A percentile compares a stretch with the other conserved stretches of the same genome.
Evolutionary conservation across 2,797 vertebrate genomes (phyloP).

Genomic region (Enteromius argenteus): DNA sequence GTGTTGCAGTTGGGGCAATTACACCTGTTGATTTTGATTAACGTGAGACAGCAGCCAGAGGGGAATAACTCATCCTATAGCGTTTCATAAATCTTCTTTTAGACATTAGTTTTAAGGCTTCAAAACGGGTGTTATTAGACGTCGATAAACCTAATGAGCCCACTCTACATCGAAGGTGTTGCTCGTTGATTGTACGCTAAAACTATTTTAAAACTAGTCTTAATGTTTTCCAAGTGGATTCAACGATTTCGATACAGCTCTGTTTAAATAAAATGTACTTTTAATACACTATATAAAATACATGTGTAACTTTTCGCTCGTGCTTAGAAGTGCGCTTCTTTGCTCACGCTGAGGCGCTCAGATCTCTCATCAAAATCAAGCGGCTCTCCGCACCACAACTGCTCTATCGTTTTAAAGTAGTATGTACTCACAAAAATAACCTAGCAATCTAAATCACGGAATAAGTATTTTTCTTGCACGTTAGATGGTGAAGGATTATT

Average conservation of each 20-base stretch:
- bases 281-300: background rate
- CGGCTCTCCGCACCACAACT: background rate
- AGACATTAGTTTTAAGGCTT: background rate
- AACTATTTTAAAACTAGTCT: background rate
- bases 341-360: background rate
- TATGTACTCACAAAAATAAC: background rate
- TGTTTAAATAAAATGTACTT: background rate
- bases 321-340: slow-evolving; percentile 21
- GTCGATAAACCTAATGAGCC: background rate
- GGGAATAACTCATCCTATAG: background rate
- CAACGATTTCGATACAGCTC: background rate
- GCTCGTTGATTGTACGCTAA: background rate
- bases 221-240: background rate
- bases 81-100: slow-evolving; percentile 2
- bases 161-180: background rate
- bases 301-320: background rate
- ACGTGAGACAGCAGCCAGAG: background rate
- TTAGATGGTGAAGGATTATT: background rate
- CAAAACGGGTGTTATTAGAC: background rate
- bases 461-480: background rate
- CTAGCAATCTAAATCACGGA: background rate
- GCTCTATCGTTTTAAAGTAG: background rate
- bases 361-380: slow-evolving; percentile 9
- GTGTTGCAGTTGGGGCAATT: slow-evolving; percentile 43
- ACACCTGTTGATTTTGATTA: slow-evolving; percentile 70